phyloP scores from a whole-genome alignment of 30 jellyfish, hydroid and myxozoan genomes.

The Turritopsis dohrnii region DNA sequence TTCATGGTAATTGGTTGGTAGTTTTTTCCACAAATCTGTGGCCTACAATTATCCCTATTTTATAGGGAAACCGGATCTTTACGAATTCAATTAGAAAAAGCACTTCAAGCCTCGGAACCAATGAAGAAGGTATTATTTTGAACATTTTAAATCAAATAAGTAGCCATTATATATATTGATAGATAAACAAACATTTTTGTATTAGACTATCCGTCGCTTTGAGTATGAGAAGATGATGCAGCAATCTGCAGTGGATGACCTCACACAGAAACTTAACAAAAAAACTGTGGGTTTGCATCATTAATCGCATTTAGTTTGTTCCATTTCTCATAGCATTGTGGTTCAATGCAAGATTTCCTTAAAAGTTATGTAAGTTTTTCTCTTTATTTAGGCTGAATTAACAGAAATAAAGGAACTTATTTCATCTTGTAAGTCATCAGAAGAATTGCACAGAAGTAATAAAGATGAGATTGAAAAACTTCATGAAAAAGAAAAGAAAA shows the following conservation, averaged over 20 bases:
- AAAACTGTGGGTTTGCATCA: background rate
- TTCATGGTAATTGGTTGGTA: too few relatives aligned
- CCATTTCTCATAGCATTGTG: too few relatives aligned
- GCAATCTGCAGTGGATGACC: background rate
- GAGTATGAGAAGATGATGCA: background rate
- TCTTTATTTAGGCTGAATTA: background rate
- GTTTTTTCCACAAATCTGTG: too few relatives aligned
- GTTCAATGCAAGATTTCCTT: background rate
- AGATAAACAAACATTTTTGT: too few relatives aligned
- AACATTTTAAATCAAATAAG: too few relatives aligned
- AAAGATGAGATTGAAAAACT: background rate
- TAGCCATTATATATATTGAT: too few relatives aligned
- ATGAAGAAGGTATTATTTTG: conserved; percentile 62
- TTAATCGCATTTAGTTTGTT: background rate
- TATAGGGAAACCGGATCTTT: conserved; percentile 63
- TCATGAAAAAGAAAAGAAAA: conserved; percentile 11
- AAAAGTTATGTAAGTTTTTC: background rate
- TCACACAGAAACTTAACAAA: background rate
- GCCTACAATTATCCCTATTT: too few relatives aligned
- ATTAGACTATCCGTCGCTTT: background rate
- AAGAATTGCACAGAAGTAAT: background rate
- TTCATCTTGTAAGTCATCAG: background rate
- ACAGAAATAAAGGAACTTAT: background rate
- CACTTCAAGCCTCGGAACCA: conserved; percentile 76
- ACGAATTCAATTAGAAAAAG: conserved; percentile 61